These are phyloP conservation scores for Brachyalestes nurse DNA, from an alignment of 2,797 vertebrate genomes.

Conservation along the genomic window DNA sequence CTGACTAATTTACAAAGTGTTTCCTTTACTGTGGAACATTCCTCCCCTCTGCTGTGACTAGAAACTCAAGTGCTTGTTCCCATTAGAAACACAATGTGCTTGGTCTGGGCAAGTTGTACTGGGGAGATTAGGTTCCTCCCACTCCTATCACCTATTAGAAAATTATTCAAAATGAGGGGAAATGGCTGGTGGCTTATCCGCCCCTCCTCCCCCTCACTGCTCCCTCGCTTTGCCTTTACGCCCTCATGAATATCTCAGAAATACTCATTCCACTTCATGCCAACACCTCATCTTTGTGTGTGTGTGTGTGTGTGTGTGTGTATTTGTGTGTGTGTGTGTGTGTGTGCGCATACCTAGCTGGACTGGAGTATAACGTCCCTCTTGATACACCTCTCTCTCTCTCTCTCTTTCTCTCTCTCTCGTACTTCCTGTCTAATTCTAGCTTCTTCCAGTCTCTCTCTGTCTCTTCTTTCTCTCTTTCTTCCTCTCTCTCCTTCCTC, in stretches of 20 bases:
- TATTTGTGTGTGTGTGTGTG: too few relatives aligned
- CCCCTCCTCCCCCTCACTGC: constrained; percentile 3
- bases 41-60: constrained; percentile 22
- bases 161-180: constrained; percentile 50
- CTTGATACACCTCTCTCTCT: not conserved
- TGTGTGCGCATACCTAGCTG: not conserved
- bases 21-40: constrained; percentile 25
- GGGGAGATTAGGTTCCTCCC: constrained; percentile 72
- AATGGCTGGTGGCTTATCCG: constrained; percentile 6
- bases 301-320: constrained; percentile 16
- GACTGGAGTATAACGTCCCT: constrained; percentile 8
- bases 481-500: too few relatives aligned
- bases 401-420: constrained; percentile 68
- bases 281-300: constrained; percentile 22
- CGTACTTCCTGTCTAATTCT: too few relatives aligned
- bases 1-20: constrained; percentile 1
- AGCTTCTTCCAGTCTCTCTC: constrained; percentile 7
- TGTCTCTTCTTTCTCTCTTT: too few relatives aligned
- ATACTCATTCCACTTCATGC: constrained; percentile 26
- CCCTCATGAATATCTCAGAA: constrained; percentile 33
- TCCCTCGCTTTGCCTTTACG: not conserved
- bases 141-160: constrained; percentile 59
- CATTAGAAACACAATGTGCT: constrained; percentile 69
- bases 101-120: constrained; percentile 64
- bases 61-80: constrained; percentile 58